Evolutionary conservation across 2,888 invertebrate species (phyloP), one percentile per base, ranked within the genome.

Genomic region (Chrysopilus asiliformis): DNA sequence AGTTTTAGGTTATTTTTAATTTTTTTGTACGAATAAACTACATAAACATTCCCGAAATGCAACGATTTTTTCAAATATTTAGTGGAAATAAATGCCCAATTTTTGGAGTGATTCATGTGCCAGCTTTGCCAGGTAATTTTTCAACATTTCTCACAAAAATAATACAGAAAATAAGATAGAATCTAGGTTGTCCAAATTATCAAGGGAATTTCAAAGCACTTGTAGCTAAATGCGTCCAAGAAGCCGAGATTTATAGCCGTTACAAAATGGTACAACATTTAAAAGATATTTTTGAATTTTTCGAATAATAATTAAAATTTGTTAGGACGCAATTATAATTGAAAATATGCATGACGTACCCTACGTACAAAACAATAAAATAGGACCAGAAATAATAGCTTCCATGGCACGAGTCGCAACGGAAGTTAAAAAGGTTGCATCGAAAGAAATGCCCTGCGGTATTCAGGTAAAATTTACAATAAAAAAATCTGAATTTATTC

Each of bases 331-430:
- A 3, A 60, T 84, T 16, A 51, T 83, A 25, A 60, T 85, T 9
- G 83, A 84, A 65, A 84, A 84, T 53, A 84, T 84, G 83, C 73
- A 80, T 50, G 83, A 84, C 52, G 55, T 79, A 15, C 83, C 84
- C 0, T 85, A 83, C 50, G 52, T 76, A 2, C 69, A 68, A 49
- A 59, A 68, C 2, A 56, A 60, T 29, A 50, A 68, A 29, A 54
- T 79, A 33, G 72, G 72, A 3, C 76, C 82, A 1, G 84, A 84
- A 60, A 71, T 72, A 10, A 67, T 70, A 2, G 72, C 82, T 1
- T 58, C 68, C 24, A 82, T 86, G 80, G 68, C 79, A 0, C 64
- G 71, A 41, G 57, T 80, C 13, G 71, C 74, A 35, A 51, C 61
- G 2, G 73, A 74, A 52, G 64, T 82, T n/a, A 68, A 69, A 40